Evolutionary conservation across 2,888 invertebrate genomes (phyloP).

Genomic region (Cheilosia soror): DNA sequence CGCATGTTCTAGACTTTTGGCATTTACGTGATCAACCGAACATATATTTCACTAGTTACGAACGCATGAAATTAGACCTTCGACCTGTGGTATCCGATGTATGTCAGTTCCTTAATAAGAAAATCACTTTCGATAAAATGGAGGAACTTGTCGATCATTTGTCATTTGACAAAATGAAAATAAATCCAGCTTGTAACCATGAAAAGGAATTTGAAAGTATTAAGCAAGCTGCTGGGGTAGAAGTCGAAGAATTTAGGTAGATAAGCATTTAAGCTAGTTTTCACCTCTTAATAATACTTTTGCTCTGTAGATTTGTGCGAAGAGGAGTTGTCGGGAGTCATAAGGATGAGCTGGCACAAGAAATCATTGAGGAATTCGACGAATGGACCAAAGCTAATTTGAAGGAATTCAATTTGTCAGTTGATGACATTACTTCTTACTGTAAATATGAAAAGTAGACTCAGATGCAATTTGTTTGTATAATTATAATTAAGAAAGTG

Average conservation of each 20-base stretch:
- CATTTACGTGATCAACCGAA: conserved; percentile 79
- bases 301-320: conserved; percentile 79
- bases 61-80: conserved; percentile 81
- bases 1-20: conserved; percentile 82
- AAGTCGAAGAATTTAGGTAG: conserved; percentile 81
- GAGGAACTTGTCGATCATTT: conserved; percentile 79
- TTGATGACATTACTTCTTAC: conserved; percentile 79
- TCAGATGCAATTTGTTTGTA: conserved; percentile 24
- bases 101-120: conserved; percentile 78
- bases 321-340: conserved; percentile 82
- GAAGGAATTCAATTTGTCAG: conserved; percentile 77
- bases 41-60: conserved; percentile 81
- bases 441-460: conserved; percentile 77
- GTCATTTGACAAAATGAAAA: conserved; percentile 82
- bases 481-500: conserved; percentile 73
- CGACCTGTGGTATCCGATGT: conserved; percentile 78
- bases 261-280: neutral
- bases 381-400: conserved; percentile 80
- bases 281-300: neutral
- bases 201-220: conserved; percentile 81
- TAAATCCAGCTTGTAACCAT: conserved; percentile 81
- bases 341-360: conserved; percentile 80
- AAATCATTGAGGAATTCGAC: conserved; percentile 80
- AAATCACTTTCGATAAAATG: conserved; percentile 76
- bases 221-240: conserved; percentile 80